Evolutionary conservation across 2,113 vertebrate genomes (phyloP).

Genomic region (Salvelinus sp.): DNA sequence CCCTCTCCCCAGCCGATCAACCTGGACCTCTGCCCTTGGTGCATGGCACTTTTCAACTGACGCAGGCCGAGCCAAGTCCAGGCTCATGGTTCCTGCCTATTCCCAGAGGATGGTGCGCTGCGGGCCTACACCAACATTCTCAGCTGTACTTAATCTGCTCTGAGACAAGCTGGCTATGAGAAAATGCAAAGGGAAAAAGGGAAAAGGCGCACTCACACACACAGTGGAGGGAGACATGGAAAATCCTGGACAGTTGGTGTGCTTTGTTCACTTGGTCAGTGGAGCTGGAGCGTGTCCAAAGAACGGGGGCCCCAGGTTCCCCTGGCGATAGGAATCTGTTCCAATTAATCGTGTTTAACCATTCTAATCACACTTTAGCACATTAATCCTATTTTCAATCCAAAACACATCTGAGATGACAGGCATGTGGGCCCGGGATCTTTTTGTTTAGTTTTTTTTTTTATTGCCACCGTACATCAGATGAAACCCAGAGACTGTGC

Average conservation of each 20-base stretch:
- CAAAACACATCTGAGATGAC: conserved; percentile 92
- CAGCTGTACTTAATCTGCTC: conserved; percentile 99
- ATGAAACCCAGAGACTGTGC: conserved; percentile 88
- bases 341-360: conserved; percentile 99
- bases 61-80: conserved; percentile 84
- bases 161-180: conserved; percentile 99
- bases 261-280: conserved; percentile 84
- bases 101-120: conserved; percentile 85
- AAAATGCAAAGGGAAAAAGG: conserved; percentile 83
- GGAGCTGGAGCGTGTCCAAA: conserved; percentile 88
- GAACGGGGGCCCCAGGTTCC: conserved; percentile 75
- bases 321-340: conserved; percentile 85
- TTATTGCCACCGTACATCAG: conserved; percentile 93
- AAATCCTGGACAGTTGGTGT: conserved; percentile 84
- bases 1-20: conserved; percentile 87
- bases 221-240: conserved; percentile 77
- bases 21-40: conserved; percentile 91
- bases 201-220: conserved; percentile 63
- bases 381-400: conserved; percentile 99
- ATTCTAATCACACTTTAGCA: conserved; percentile 99
- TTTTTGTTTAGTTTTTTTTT: conserved; percentile 12
- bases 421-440: conserved; percentile 78
- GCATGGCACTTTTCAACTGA: conserved; percentile 90
- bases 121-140: conserved; percentile 95
- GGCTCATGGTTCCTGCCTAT: conserved; percentile 97